Base-by-base conservation (phyloP, 2,113 vertebrate species). In the Alligator mississippiensis region DNA sequence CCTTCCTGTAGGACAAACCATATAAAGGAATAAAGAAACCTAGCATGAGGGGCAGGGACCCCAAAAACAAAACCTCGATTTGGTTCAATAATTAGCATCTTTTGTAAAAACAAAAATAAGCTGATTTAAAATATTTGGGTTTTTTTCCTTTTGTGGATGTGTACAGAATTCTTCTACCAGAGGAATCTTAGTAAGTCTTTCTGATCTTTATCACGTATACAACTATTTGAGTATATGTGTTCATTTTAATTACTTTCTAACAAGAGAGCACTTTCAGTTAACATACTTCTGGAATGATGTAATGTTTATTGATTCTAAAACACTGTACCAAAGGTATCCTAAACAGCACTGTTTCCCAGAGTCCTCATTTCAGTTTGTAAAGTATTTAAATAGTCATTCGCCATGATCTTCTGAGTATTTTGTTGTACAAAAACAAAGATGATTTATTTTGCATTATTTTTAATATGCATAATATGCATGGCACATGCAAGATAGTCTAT, bases 41-140 rank as follows among this genome's bases (percentile, higher is more conserved):
- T 21, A 72, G 68, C 47, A 47, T 9, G 47, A 47, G 47, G 47
- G 47, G 47, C 8, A 9, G 47, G 47, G 7, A 47, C 47, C 47
- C 47, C 47, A 47, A 4, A 58, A 76, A 58, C 61, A 59, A 10
- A 1, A 2, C 0, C 1, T 2, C 62, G 25, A 10, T 75, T 63
- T 82, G 54, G 1, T 11, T 82, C 30, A 55, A 34, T 60, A 16
- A 57, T 21, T 6, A 82, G 24, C 47, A 60, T 14, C 3, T 22
- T 11, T 12, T 34, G 22, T 85, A 76, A 68, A 61, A 80, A n/a
- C 27, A 5, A 6, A 54, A 62, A 47, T 14, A 76, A 28, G 64
- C 57, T 30, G 15, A 57, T 88, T 89, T 85, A 62, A 47, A 57
- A 34, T 17, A 54, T 19, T 59, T 75, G 3, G 3, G 4, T 70